Evolutionary conservation across 2,888 invertebrate species (phyloP).

Genomic region (Stenolophus ochropezus): DNA sequence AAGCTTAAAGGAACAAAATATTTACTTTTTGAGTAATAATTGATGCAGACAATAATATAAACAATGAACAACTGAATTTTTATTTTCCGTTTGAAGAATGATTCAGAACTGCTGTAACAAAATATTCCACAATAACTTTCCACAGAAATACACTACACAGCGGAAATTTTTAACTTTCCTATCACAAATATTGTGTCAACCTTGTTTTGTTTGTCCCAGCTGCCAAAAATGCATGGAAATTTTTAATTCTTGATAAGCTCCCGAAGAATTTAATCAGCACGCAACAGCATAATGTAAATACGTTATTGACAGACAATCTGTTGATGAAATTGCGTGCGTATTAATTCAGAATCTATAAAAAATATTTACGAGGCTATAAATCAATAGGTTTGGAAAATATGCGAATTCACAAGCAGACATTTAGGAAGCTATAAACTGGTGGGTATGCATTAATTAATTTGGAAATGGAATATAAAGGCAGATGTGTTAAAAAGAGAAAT

Average conservation of each 20-base stretch:
- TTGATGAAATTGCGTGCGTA: not conserved
- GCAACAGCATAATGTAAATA: not conserved
- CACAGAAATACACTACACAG: not conserved
- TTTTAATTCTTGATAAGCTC: not conserved
- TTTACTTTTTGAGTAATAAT: not conserved
- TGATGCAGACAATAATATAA: not conserved
- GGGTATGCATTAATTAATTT: constrained; percentile 6
- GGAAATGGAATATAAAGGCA: not conserved
- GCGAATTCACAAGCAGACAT: not conserved
- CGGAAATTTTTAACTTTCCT: constrained; percentile 14
- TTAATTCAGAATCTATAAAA: not conserved
- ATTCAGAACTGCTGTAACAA: not conserved
- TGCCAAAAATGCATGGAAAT: not conserved
- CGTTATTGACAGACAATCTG: not conserved
- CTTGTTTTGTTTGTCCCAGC: not conserved
- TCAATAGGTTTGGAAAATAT: not conserved
- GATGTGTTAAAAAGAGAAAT: not conserved
- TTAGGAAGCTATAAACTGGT: constrained; percentile 6
- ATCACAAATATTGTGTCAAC: not conserved
- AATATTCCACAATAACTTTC: not conserved
- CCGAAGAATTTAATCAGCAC: not conserved
- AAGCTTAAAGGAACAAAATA: not conserved
- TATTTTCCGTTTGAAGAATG: not conserved
- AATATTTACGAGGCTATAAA: not conserved
- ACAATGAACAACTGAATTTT: not conserved